A percentile compares a stretch with the other conserved stretches of the same genome.
These are phyloP conservation scores for Matsumyia berberina DNA, from an alignment of 2,888 invertebrate genomes.

Conservation along the genomic window DNA sequence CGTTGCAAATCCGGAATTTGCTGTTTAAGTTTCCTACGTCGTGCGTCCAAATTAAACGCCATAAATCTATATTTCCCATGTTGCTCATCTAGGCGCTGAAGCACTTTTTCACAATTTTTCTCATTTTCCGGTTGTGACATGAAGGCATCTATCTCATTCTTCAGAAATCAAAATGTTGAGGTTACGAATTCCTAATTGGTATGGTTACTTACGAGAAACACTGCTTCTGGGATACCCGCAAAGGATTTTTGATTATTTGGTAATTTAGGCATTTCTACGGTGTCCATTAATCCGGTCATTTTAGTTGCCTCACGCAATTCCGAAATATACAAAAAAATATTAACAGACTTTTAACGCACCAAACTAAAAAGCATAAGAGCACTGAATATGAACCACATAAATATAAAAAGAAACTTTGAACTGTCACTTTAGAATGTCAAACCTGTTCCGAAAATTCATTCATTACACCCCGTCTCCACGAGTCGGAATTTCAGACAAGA, in stretches of 20 bases:
- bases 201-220: slow-evolving; percentile 90
- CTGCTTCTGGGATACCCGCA: slow-evolving; percentile 94
- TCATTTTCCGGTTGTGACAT: slow-evolving; percentile 94
- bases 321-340: neutral
- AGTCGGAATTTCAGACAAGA: no score
- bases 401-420: neutral
- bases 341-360: neutral
- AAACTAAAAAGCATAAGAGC: neutral
- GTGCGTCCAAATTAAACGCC: slow-evolving; percentile 95
- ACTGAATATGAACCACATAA: neutral
- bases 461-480: no score
- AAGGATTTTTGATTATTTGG: slow-evolving; percentile 86
- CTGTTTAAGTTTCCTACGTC: slow-evolving; percentile 92
- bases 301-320: neutral
- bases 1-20: slow-evolving; percentile 98
- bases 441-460: no score
- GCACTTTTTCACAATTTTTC: slow-evolving; percentile 92
- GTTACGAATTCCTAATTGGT: slow-evolving; percentile 54
- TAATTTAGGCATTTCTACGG: slow-evolving; percentile 83
- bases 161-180: slow-evolving; percentile 5
- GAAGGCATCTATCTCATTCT: slow-evolving; percentile 98
- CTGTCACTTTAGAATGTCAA: neutral
- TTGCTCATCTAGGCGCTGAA: slow-evolving; percentile 94
- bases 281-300: slow-evolving; percentile 82
- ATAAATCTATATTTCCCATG: slow-evolving; percentile 98